Evolutionary conservation across 2,888 invertebrate species (phyloP).

Genomic region (Drosophila melanosoma): DNA sequence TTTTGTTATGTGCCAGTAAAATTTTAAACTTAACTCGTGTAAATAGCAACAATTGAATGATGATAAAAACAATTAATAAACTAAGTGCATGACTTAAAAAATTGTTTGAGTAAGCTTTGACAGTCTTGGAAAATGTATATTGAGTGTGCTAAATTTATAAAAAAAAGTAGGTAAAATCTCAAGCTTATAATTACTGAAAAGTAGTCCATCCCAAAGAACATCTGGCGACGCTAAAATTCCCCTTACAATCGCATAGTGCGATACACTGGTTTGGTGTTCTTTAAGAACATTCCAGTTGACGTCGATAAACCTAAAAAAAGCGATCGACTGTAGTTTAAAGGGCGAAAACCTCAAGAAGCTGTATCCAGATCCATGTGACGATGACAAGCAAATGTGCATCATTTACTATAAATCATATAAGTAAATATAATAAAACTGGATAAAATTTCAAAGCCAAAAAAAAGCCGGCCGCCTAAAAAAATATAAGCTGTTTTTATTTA

Average conservation of each 20-base stretch:
- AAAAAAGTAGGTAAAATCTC: constrained; percentile 39
- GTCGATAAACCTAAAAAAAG: neutral
- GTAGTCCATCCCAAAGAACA: neutral
- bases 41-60: constrained; percentile 68
- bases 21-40: constrained; percentile 72
- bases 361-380: constrained; percentile 6
- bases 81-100: constrained; percentile 65
- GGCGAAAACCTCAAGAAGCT: neutral
- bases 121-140: neutral
- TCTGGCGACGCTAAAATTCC: neutral
- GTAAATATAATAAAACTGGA: neutral
- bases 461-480: neutral
- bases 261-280: constrained; percentile 7
- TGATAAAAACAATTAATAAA: constrained; percentile 68
- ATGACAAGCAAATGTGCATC: constrained; percentile 25
- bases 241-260: neutral
- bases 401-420: neutral
- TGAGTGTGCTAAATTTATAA: neutral
- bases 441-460: neutral
- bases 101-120: constrained; percentile 6
- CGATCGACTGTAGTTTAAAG: neutral
- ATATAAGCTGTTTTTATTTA: neutral
- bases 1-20: constrained; percentile 72
- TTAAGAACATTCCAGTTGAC: neutral
- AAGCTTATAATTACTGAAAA: neutral